Base-by-base conservation (phyloP, 2,797 vertebrate species). In the Typhlichthys subterraneus region DNA sequence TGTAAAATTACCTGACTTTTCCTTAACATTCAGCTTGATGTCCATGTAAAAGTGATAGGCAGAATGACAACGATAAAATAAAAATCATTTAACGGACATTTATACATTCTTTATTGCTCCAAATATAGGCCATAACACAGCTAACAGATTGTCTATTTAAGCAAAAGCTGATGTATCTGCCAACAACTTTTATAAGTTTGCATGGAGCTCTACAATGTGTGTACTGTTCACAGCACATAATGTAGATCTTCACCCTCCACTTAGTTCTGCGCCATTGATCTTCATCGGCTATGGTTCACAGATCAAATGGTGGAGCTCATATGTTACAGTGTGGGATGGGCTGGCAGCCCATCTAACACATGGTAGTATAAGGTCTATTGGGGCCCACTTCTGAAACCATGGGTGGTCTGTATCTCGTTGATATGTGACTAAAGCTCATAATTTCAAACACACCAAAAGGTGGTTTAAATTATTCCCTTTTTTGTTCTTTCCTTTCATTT, bases 331-430 rank as follows among this genome's bases (percentile, higher is more conserved):
- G 67, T 46, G 70, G 77, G 63, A 82, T 81, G 76, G 70, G 67
- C 76, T 76, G 70, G 69, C 77, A 63, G 78, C 67, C 65, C 23
- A 29, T 76, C 51, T 57, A 15, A 55, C 73, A 63, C 70, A 74
- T 67, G 61, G 78, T 80, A 63, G 66, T 79, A 74, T 85, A 77
- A 83, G 84, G 84, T 69, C 69, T 64, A 69, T 79, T 72, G 61
- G 23, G 59, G 76, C 73, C 79, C 69, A 71, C 63, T 63, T 82
- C 67, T 74, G 58, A 77, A 70, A 19, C 64, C 23, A 65, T 84
- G 85, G 79, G 88, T 90, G 89, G 89, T 89, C 88, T 72, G 80
- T 81, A 83, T 83, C 77, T 72, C n/a, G 42, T 67, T 63, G 47
- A 76, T 78, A 75, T 67, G 53, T 48, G 64, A 67, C 75, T 61